Base-by-base conservation (phyloP, 2,113 vertebrate species). In the Cichladusa arquata region DNA sequence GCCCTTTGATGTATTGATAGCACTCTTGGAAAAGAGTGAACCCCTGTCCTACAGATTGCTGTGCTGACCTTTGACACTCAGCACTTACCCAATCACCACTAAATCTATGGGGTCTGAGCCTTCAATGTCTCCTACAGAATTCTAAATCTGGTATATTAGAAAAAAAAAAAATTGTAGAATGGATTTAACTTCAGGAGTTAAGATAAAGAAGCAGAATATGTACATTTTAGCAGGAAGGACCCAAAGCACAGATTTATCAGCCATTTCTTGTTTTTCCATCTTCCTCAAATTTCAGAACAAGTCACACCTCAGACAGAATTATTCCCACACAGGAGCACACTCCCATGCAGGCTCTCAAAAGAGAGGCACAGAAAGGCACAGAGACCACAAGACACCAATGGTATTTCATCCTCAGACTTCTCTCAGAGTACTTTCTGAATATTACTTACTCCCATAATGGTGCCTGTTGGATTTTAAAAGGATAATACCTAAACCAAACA, bases 1-100 rank as follows among this genome's bases (percentile, higher is more conserved):
- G 10, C 0, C 2, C 42, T 86, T 26, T 8, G 47, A 42, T 2
- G 3, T 19, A 40, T 18, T 67, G n/a, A n/a, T 31, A 31, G 3
- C 33, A 67, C 10, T 36, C 17, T 31, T n/a, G 42, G 26, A 22
- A 71, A 45, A 48, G 4, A 47, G 17, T 31, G 60, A 54, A 57
- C 11, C 44, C 69, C 51, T 78, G 36, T n/a, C 51, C 23, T 45
- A n/a, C 0, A 73, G 60, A 64, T n/a, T 14, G 50, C 23, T 69
- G 25, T 0, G 2, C 54, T 34, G 22, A 34, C 34, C 36, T 90
- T 42, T 44, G 50, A 26, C 3, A 8, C 48, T 36, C 81, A 77
- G 38, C 33, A 51, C 8, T 76, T 16, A 28, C 2, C 7, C 17
- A 34, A 40, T 77, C 38, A 69, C 18, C 16, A 44, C 8, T 74